phyloP scores from a whole-genome alignment of 92 coral and sea anemone species.

The Epizoanthus ramosus region DNA sequence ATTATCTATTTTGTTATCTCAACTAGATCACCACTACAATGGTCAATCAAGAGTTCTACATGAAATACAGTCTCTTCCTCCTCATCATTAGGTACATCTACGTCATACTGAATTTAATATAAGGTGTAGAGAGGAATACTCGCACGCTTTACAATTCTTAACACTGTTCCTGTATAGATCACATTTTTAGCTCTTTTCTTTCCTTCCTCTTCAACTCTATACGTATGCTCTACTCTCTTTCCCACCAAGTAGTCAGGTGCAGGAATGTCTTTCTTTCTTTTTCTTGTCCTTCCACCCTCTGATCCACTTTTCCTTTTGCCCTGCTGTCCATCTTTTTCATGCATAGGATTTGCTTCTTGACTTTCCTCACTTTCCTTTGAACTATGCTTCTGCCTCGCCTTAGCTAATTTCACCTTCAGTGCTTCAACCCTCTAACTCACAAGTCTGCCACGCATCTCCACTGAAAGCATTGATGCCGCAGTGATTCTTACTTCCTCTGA shows the following conservation, averaged over 20 bases:
- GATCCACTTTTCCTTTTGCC: not conserved
- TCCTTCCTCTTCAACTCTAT: conserved; percentile 18
- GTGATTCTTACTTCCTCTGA: conserved; percentile 12
- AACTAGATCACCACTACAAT: conserved; percentile 24
- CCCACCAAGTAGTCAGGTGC: conserved; percentile 14
- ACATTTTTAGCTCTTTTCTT: conserved; percentile 7
- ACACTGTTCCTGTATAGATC: conserved; percentile 7
- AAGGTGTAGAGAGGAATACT: not conserved
- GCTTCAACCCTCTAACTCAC: not conserved
- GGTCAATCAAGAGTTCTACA: conserved; percentile 12
- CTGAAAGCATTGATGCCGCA: conserved; percentile 4
- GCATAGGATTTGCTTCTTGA: too few species aligned
- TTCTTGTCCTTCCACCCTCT: not conserved
- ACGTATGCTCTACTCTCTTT: conserved; percentile 7
- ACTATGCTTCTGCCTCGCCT: too few species aligned
- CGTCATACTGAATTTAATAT: conserved; percentile 8
- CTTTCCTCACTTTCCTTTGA: too few species aligned
- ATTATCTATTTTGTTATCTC: not conserved
- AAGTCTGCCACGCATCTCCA: not conserved
- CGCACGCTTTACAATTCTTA: conserved; percentile 15
- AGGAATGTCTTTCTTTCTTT: conserved; percentile 3
- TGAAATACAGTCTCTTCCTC: not conserved
- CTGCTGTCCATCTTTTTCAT: too few species aligned
- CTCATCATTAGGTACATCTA: not conserved
- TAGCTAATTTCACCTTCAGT: not conserved